Evolutionary conservation across 1,140 invertebrate genomes (phyloP).

Genomic region (Holcopasites calliopsidis): DNA sequence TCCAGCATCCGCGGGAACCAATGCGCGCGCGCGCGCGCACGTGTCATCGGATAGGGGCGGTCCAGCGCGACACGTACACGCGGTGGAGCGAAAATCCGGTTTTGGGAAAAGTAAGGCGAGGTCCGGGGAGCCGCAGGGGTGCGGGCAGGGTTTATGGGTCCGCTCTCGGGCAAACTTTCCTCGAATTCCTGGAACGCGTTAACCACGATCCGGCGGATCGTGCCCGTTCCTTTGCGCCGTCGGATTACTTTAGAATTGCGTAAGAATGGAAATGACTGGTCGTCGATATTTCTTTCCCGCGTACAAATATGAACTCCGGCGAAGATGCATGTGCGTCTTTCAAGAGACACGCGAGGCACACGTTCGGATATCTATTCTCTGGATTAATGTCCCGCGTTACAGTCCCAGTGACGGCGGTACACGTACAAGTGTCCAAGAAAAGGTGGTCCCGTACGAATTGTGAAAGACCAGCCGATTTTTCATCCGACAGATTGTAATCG

Average conservation of each 20-base stretch:
- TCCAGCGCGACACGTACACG: background rate
- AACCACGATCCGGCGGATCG: constrained; percentile 12
- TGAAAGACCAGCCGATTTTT: no score
- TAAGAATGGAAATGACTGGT: background rate
- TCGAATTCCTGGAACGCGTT: constrained; percentile 66
- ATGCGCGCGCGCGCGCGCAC: background rate
- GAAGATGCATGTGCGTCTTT: no score
- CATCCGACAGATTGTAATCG: background rate
- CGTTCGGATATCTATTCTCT: no score
- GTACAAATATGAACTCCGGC: no score
- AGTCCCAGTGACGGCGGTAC: no score
- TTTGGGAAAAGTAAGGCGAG: constrained; percentile 62
- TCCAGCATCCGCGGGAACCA: constrained; percentile 37
- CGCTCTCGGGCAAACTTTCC: constrained; percentile 50
- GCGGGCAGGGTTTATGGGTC: constrained; percentile 3
- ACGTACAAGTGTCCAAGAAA: no score
- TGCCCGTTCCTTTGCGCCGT: background rate
- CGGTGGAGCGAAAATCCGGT: constrained; percentile 65
- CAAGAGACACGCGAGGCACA: no score
- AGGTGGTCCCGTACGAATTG: no score
- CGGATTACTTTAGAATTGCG: constrained; percentile 46
- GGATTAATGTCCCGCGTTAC: no score
- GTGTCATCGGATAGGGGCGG: constrained; percentile 8
- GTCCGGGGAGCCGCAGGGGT: background rate
- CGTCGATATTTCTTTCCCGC: background rate